These are phyloP conservation scores for Gymnorhina tibicen DNA, from an alignment of 2,113 vertebrate genomes.

Conservation along the genomic window DNA sequence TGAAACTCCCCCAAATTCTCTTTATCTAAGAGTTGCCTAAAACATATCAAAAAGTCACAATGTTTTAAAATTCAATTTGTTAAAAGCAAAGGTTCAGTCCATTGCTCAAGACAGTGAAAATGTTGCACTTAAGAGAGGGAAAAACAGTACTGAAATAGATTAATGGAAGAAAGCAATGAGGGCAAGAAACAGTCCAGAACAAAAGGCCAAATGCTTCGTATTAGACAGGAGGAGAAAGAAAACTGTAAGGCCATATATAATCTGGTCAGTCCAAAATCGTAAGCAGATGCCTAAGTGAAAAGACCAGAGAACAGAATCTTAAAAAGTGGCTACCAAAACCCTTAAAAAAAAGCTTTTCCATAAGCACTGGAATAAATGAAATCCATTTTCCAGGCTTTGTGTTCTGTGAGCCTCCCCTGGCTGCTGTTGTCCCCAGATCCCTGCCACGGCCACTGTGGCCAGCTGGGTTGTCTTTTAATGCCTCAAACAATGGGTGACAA, in stretches of 20 bases:
- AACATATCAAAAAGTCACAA: neutral
- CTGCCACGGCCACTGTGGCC: neutral
- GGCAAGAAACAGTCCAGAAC: neutral
- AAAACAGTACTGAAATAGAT: neutral
- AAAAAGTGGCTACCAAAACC: neutral
- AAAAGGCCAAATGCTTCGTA: conserved; percentile 27
- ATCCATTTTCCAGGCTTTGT: neutral
- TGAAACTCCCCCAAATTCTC: neutral
- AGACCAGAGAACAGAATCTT: neutral
- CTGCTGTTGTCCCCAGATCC: neutral
- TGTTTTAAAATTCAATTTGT: neutral
- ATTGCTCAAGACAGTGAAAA: neutral
- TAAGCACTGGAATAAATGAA: neutral
- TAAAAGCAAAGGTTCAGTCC: neutral
- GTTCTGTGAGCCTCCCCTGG: neutral
- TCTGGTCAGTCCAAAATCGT: neutral
- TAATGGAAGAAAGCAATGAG: neutral
- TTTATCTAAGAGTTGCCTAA: neutral
- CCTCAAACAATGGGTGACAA: neutral
- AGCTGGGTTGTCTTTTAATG: neutral
- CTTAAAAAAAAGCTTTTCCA: neutral
- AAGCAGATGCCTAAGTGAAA: neutral
- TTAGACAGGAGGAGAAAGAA: neutral
- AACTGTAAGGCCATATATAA: neutral
- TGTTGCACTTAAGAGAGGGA: neutral